These are phyloP conservation scores for Corythoichthys intestinalis DNA, from an alignment of 2,113 vertebrate genomes.

Conservation along the genomic window DNA sequence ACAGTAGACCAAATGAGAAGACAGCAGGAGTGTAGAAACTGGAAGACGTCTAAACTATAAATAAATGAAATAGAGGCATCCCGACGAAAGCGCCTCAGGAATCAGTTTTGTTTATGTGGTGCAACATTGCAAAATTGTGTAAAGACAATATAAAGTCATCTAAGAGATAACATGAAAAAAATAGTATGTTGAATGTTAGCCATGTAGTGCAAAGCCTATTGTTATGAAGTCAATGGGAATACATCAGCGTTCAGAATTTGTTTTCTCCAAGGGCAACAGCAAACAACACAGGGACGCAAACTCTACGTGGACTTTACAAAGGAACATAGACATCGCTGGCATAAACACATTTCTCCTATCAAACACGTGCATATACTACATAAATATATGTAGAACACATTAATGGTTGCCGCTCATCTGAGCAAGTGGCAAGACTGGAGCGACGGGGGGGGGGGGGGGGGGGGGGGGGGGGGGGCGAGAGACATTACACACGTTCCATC, in stretches of 20 bases:
- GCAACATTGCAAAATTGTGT: slow-evolving; percentile 61
- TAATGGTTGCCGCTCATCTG: slow-evolving; percentile 58
- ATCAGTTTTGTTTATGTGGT: slow-evolving; percentile 62
- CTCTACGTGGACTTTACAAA: slow-evolving; percentile 44
- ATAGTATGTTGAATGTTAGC: slow-evolving; percentile 65
- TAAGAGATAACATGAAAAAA: slow-evolving; percentile 61
- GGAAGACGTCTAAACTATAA: slow-evolving; percentile 44
- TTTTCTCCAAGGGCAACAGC: slow-evolving; percentile 62
- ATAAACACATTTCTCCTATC: slow-evolving; percentile 64
- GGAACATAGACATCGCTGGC: slow-evolving; percentile 54
- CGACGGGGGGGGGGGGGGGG: slow-evolving; percentile 6
- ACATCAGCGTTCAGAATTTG: slow-evolving; percentile 43
- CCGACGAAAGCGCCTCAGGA: slow-evolving; percentile 49
- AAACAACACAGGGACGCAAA: slow-evolving; percentile 60
- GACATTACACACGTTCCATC: slow-evolving; percentile 63
- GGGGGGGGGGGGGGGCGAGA: slow-evolving; percentile 37
- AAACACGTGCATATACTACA: slow-evolving; percentile 58
- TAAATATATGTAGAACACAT: slow-evolving; percentile 68
- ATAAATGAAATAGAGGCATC: slow-evolving; percentile 49
- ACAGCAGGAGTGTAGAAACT: slow-evolving; percentile 19
- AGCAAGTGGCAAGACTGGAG: slow-evolving; percentile 53
- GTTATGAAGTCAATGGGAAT: slow-evolving; percentile 59
- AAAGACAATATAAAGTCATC: slow-evolving; percentile 66
- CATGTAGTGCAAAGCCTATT: slow-evolving; percentile 49
- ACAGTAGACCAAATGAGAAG: slow-evolving; percentile 35